Conservation (phyloP, 2,113 vertebrate genomes). For the Psettodes erumei region DNA sequence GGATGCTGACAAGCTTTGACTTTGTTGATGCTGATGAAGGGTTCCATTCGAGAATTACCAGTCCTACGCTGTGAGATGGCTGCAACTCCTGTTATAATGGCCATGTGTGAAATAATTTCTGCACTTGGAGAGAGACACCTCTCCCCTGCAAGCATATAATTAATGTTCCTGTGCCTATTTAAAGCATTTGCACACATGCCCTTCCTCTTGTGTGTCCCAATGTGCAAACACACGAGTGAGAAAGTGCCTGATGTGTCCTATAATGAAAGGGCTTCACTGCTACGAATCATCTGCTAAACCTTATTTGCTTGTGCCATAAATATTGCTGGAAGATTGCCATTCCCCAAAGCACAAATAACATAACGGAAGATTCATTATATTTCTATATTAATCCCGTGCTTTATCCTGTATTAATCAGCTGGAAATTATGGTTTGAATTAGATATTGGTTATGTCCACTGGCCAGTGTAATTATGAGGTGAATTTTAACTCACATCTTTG, state of each 20-base stretch:
- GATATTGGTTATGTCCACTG: background rate
- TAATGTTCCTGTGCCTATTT: slow-evolving; percentile 76
- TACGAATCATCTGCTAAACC: slow-evolving; percentile 2
- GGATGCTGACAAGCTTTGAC: slow-evolving; percentile 14
- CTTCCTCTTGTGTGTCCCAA: slow-evolving; percentile 23
- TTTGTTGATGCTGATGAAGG: slow-evolving; percentile 22
- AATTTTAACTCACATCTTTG: background rate
- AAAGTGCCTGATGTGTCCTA: slow-evolving; percentile 4
- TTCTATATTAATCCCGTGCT: background rate
- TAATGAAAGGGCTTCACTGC: background rate
- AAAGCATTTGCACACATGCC: slow-evolving; percentile 57
- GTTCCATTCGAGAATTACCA: slow-evolving; percentile 27
- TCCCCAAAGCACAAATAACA: background rate
- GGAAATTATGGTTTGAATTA: background rate
- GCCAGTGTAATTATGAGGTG: background rate
- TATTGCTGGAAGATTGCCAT: background rate
- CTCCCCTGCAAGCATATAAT: slow-evolving; percentile 69
- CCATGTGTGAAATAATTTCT: slow-evolving; percentile 66
- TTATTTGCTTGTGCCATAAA: slow-evolving; percentile 5
- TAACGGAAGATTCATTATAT: background rate
- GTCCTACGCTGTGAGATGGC: slow-evolving; percentile 1
- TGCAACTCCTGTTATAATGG: slow-evolving; percentile 50
- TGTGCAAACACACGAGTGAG: slow-evolving; percentile 34
- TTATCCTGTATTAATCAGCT: background rate
- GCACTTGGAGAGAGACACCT: slow-evolving; percentile 59